Conservation (phyloP, 2,888 invertebrate genomes). For the Trissolcus brochymenae region DNA sequence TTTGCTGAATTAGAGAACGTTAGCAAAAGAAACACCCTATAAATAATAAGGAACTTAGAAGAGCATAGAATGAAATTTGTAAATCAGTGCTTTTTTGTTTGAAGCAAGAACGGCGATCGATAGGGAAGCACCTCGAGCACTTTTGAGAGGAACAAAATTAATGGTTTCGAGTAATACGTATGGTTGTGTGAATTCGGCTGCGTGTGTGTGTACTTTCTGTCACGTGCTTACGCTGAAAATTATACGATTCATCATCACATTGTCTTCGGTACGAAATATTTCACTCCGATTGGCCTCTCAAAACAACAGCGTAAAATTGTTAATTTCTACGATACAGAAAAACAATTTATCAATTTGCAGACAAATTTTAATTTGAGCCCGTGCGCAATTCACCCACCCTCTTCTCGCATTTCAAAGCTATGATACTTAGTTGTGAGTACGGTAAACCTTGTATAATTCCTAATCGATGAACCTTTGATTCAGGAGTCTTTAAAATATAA, state of each 20-base stretch:
- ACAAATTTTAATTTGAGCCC: conserved; percentile 16
- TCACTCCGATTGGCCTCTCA: conserved; percentile 22
- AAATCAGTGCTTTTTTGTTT: conserved; percentile 34
- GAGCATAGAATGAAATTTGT: conserved; percentile 37
- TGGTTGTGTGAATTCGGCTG: neutral
- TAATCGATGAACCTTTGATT: conserved; percentile 69
- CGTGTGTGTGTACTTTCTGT: conserved; percentile 29
- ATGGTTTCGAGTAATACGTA: conserved; percentile 22
- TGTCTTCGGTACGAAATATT: conserved; percentile 36
- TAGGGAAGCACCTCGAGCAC: conserved; percentile 35
- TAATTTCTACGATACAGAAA: conserved; percentile 5
- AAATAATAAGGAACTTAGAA: conserved; percentile 37
- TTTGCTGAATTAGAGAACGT: neutral
- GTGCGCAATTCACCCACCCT: conserved; percentile 57
- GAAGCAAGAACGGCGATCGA: conserved; percentile 16
- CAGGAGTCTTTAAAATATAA: conserved; percentile 74
- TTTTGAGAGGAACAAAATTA: conserved; percentile 33
- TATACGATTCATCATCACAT: conserved; percentile 14
- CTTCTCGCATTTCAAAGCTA: conserved; percentile 65
- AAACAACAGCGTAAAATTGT: conserved; percentile 32
- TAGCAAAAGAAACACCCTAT: conserved; percentile 25
- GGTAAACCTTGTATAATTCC: conserved; percentile 72
- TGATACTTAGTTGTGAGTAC: conserved; percentile 68
- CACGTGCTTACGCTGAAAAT: conserved; percentile 41
- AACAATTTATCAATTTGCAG: conserved; percentile 8